Evolutionary conservation across 1,140 invertebrate species (phyloP).

Genomic region (Bradysia coprophila): DNA sequence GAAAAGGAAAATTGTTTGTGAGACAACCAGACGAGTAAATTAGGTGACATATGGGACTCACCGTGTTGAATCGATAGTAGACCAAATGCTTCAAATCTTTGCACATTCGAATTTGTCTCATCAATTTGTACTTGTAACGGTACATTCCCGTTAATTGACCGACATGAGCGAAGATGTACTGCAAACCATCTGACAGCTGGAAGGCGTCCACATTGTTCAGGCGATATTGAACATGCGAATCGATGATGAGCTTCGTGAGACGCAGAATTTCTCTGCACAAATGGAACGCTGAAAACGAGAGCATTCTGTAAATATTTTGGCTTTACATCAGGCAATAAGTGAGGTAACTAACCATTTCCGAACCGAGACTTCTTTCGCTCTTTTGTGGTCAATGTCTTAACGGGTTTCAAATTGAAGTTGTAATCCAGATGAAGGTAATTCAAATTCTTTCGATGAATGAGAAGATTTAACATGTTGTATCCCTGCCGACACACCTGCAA

Average conservation of each 20-base stretch:
- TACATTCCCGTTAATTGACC: conserved; percentile 99
- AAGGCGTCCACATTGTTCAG: conserved; percentile 99
- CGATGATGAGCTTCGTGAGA: conserved; percentile 94
- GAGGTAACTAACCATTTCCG: conserved; percentile 77
- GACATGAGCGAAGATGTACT: conserved; percentile 99
- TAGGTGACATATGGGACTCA: conserved; percentile 28
- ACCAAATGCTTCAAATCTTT: conserved; percentile 99
- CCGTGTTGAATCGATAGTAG: conserved; percentile 98
- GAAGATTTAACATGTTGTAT: conserved; percentile 98
- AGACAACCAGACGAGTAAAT: neutral
- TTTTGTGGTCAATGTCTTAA: conserved; percentile 97
- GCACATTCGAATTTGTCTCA: conserved; percentile 99
- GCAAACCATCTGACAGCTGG: conserved; percentile 94
- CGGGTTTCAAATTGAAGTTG: conserved; percentile 99
- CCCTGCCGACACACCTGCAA: conserved; percentile 96
- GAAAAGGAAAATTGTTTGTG: neutral
- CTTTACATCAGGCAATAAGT: too few species aligned
- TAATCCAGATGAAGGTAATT: conserved; percentile 99
- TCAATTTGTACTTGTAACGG: conserved; percentile 98
- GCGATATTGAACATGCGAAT: conserved; percentile 98
- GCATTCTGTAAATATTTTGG: neutral
- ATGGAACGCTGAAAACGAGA: conserved; percentile 65
- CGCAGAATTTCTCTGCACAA: conserved; percentile 95
- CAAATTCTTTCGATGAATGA: conserved; percentile 98
- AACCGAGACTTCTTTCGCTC: conserved; percentile 99